These are phyloP conservation scores for Diachasmimorpha longicaudata DNA, from an alignment of 1,140 invertebrate species.

Conservation along the genomic window DNA sequence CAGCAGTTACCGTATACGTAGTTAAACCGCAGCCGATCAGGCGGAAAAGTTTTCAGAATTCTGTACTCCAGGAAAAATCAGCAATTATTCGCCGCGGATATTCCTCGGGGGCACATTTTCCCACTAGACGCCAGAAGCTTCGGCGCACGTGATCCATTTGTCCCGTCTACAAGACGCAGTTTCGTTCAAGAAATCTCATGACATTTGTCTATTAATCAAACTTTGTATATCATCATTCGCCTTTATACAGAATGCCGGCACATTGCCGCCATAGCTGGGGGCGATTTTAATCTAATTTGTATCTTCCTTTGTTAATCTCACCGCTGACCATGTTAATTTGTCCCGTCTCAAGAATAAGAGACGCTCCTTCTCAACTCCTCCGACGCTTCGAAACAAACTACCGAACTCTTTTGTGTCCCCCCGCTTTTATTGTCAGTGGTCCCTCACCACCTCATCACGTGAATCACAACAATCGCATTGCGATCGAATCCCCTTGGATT, in stretches of 20 bases:
- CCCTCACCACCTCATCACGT: background rate
- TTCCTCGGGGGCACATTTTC: background rate
- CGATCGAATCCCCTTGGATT: background rate
- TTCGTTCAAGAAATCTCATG: slow-evolving; percentile 58
- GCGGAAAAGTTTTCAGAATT: slow-evolving; percentile 37
- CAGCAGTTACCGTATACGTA: too few species aligned
- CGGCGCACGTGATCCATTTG: too few species aligned
- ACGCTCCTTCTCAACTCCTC: slow-evolving; percentile 13
- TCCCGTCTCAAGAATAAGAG: slow-evolving; percentile 43
- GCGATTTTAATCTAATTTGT: slow-evolving; percentile 63
- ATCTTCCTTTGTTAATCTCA: slow-evolving; percentile 59
- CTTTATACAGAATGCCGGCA: slow-evolving; percentile 44
- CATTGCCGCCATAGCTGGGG: slow-evolving; percentile 55
- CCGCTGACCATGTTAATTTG: slow-evolving; percentile 50
- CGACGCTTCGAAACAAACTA: slow-evolving; percentile 50
- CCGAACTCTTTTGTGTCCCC: slow-evolving; percentile 39
- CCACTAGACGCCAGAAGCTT: background rate
- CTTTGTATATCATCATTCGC: slow-evolving; percentile 56
- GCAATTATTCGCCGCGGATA: background rate
- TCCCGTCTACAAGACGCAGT: slow-evolving; percentile 30
- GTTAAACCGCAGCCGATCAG: slow-evolving; percentile 50
- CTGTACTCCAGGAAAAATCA: slow-evolving; percentile 19
- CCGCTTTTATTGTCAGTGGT: slow-evolving; percentile 29
- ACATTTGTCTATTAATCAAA: slow-evolving; percentile 62
- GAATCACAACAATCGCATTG: background rate